A percentile compares a stretch with the other conserved stretches of the same genome.
Evolutionary conservation across 2,113 vertebrate species (phyloP).

Genomic region (Anoura caudifer): DNA sequence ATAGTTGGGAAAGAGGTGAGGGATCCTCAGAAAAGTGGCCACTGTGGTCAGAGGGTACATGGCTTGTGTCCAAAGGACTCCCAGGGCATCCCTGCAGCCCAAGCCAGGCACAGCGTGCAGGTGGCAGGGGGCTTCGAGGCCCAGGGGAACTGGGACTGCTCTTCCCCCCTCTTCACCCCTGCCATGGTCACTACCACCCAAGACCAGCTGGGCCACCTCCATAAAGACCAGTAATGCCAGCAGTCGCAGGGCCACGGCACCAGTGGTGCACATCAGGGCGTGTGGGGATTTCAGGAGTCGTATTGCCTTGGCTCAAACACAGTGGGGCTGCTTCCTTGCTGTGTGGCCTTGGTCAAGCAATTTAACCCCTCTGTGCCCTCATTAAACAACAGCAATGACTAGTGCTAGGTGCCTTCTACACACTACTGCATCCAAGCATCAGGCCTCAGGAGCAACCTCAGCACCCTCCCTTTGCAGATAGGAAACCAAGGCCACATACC

Average conservation of each 20-base stretch:
- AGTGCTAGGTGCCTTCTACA: neutral
- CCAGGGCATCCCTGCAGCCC: neutral
- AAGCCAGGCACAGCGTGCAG: neutral
- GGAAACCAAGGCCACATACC: neutral
- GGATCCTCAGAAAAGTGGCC: neutral
- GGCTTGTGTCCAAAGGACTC: neutral
- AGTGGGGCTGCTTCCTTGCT: neutral
- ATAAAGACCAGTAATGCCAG: neutral
- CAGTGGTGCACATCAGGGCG: neutral
- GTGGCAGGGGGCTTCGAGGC: neutral
- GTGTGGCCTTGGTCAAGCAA: neutral
- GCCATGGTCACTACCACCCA: neutral
- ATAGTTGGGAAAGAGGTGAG: neutral
- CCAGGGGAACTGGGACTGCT: neutral
- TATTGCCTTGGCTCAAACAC: neutral
- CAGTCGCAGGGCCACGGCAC: neutral
- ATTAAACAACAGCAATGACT: neutral
- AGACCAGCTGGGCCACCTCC: neutral
- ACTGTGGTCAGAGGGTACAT: neutral
- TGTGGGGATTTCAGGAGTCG: neutral
- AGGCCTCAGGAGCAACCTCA: neutral
- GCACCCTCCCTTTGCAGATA: neutral
- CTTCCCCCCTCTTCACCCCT: neutral
- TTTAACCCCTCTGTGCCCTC: neutral
- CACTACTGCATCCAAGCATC: neutral